These are phyloP conservation scores for Dendrocopos noguchii DNA, from an alignment of 2,113 vertebrate species.

Conservation along the genomic window DNA sequence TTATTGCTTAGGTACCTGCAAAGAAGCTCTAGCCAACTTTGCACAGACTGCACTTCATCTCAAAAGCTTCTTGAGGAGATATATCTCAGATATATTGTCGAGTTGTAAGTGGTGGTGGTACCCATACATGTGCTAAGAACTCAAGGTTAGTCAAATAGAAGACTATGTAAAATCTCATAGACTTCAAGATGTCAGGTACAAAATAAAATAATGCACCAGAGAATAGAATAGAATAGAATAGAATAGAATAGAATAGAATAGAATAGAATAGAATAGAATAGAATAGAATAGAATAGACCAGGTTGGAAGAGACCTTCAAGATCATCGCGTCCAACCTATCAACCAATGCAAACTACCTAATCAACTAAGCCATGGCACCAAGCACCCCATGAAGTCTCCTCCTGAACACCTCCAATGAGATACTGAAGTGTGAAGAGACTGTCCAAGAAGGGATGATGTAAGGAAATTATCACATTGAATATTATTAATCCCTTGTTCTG, in stretches of 20 bases:
- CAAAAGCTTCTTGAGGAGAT: neutral
- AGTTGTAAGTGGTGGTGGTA: neutral
- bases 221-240: too few relatives aligned
- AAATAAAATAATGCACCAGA: neutral
- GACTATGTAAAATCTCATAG: neutral
- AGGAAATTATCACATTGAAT: neutral
- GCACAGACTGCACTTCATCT: neutral
- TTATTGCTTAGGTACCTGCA: neutral
- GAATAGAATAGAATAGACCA: too few relatives aligned
- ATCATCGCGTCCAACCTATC: too few relatives aligned
- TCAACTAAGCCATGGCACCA: too few relatives aligned
- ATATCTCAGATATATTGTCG: neutral
- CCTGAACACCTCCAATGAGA: too few relatives aligned
- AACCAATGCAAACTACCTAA: too few relatives aligned
- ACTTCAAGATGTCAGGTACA: neutral
- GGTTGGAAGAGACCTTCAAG: too few relatives aligned
- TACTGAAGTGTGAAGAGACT: neutral
- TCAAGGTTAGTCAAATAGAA: neutral
- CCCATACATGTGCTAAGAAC: neutral
- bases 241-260: too few relatives aligned
- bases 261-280: too few relatives aligned
- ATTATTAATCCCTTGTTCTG: neutral
- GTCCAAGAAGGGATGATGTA: neutral
- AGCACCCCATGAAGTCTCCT: too few relatives aligned
- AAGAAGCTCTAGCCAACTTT: neutral